Conservation (phyloP, 2,113 vertebrate species). For the Poeciliopsis occidentalis region DNA sequence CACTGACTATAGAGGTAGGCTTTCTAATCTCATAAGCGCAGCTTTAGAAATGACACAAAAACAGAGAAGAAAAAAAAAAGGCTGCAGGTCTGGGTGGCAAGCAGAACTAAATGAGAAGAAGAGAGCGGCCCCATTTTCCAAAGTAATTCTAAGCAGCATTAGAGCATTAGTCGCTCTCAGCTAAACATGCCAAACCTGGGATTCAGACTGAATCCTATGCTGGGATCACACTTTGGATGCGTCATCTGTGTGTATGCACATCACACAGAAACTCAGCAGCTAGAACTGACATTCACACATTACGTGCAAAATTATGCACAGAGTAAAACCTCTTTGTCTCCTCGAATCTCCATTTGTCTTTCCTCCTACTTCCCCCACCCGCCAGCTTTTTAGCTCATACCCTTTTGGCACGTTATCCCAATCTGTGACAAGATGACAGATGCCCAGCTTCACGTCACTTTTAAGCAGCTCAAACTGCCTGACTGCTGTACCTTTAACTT, state of each 20-base stretch:
- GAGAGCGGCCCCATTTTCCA: constrained; percentile 67
- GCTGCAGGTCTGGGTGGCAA: constrained; percentile 43
- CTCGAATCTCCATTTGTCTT: constrained; percentile 19
- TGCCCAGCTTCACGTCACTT: constrained; percentile 29
- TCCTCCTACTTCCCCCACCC: background rate
- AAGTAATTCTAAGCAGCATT: constrained; percentile 76
- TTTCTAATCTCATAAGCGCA: constrained; percentile 51
- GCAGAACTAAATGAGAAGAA: constrained; percentile 43
- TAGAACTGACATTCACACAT: constrained; percentile 29
- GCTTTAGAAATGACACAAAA: constrained; percentile 50
- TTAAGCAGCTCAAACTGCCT: constrained; percentile 33
- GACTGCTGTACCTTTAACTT: constrained; percentile 49
- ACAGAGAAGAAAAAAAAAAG: constrained; percentile 24
- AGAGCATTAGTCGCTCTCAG: constrained; percentile 75
- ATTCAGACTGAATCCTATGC: constrained; percentile 65
- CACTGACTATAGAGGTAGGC: constrained; percentile 47
- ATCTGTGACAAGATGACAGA: constrained; percentile 54
- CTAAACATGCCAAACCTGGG: constrained; percentile 71
- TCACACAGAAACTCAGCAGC: constrained; percentile 21
- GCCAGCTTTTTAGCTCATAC: constrained; percentile 10
- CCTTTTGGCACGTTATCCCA: constrained; percentile 38
- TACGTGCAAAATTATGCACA: constrained; percentile 56
- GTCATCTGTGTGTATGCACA: constrained; percentile 48
- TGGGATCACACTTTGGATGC: constrained; percentile 62
- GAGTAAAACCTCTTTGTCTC: constrained; percentile 42